Evolutionary conservation across 2,113 vertebrate species (phyloP).

Genomic region (Oreochromis niloticus): DNA sequence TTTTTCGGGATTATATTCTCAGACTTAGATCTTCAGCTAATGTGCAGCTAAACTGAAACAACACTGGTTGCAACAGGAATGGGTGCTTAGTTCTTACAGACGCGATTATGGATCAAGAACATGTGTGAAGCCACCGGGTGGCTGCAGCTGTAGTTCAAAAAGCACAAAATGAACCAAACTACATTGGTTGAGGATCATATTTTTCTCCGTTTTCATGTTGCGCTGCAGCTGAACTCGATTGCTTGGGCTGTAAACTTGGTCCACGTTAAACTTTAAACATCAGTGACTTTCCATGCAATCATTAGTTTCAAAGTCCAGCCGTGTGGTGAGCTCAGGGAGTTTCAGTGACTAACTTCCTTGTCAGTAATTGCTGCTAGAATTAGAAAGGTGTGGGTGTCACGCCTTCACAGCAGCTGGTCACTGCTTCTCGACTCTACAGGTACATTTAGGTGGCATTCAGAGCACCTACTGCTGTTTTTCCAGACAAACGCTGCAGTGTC

Average conservation of each 20-base stretch:
- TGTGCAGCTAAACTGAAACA: neutral
- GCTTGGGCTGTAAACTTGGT: neutral
- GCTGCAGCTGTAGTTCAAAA: neutral
- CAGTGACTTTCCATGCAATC: neutral
- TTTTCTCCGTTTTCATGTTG: neutral
- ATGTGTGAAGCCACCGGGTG: neutral
- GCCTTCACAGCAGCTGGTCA: neutral
- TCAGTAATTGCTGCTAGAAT: neutral
- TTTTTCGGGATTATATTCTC: constrained; percentile 12
- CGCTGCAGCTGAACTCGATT: neutral
- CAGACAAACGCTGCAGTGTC: neutral
- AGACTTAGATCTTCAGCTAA: neutral
- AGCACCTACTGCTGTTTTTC: neutral
- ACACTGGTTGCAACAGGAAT: neutral
- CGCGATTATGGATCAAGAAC: neutral
- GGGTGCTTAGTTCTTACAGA: neutral
- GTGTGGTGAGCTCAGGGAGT: neutral
- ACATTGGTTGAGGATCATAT: neutral
- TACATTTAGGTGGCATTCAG: neutral
- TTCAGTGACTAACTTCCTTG: neutral
- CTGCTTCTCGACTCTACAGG: constrained; percentile 3
- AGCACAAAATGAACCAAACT: neutral
- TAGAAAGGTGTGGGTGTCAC: neutral
- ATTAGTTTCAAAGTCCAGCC: constrained; percentile 25
- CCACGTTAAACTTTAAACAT: constrained; percentile 9